These are phyloP conservation scores for Solen grandis DNA, from an alignment of 1,140 invertebrate genomes.

Conservation along the genomic window DNA sequence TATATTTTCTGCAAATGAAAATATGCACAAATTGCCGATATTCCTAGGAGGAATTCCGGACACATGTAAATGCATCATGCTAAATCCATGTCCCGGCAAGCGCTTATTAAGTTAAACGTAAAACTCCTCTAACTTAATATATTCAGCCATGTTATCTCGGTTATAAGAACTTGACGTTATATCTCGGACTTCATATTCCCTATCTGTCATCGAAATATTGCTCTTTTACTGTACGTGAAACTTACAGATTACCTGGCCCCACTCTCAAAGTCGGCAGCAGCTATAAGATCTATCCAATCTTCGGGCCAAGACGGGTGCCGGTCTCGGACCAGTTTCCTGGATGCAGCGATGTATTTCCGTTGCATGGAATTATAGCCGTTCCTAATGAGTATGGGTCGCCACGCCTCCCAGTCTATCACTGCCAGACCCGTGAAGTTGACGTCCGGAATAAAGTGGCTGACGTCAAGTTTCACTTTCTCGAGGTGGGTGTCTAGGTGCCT, in stretches of 20 bases:
- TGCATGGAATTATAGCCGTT: constrained; percentile 84
- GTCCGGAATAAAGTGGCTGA: constrained; percentile 49
- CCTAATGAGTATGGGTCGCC: constrained; percentile 86
- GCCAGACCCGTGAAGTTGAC: constrained; percentile 84
- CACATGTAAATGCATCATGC: too few relatives aligned
- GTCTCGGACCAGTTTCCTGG: constrained; percentile 61
- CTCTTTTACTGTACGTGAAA: too few relatives aligned
- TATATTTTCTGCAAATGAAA: too few relatives aligned
- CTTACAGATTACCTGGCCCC: constrained; percentile 72
- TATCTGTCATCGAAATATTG: too few relatives aligned
- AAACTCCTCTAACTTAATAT: too few relatives aligned
- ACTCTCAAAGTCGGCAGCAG: constrained; percentile 66
- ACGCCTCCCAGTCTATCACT: constrained; percentile 92
- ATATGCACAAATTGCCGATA: too few relatives aligned
- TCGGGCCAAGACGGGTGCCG: constrained; percentile 63
- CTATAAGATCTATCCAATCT: constrained; percentile 47
- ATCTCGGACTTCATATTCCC: too few relatives aligned
- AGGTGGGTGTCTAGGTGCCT: constrained; percentile 79
- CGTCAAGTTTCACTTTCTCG: constrained; percentile 34
- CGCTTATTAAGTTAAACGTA: too few relatives aligned
- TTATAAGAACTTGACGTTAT: too few relatives aligned
- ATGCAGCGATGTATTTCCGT: constrained; percentile 62
- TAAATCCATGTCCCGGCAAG: too few relatives aligned
- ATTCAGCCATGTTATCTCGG: too few relatives aligned
- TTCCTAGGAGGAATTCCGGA: too few relatives aligned